Evolutionary conservation across 2,797 vertebrate species (phyloP), one percentile per base, ranked within the genome.

Genomic region (Hoplostethus mediterraneus): DNA sequence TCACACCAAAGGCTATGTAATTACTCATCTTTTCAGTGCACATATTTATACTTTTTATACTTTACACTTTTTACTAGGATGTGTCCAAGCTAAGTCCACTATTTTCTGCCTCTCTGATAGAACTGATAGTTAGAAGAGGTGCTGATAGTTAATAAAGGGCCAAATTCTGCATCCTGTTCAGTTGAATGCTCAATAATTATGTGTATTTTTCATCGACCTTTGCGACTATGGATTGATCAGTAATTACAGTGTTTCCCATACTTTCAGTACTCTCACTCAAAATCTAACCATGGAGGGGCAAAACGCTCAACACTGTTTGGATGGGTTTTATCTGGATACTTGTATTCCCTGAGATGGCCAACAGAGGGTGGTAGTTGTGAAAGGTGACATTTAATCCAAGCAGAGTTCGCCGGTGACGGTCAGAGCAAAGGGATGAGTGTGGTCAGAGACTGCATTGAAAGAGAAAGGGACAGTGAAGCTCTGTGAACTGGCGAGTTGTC

Each of bases 391-490:
- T n/a, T 63, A 67, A 76, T 59, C 63, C 9, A 38, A 38, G 53
- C 60, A 75, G 71, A 73, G 56, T 68, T 64, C 54, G 51, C 31
- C 47, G 71, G 47, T 51, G 64, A 69, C 13, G 42, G 77, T 70
- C 52, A 63, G 72, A 56, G 77, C 33, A 49, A 62, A 61, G 55
- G 42, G 56, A 52, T 58, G 38, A 67, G 67, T 4, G 71, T 67
- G 77, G 63, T 90, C 83, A 89, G 85, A 89, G 85, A 67, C 49
- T 64, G 81, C 83, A 86, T 87, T 91, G 87, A 90, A 70, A 64
- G 80, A 70, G 78, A 73, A 62, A 57, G 56, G 79, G 80, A 91
- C 91, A 93, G 81, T 76, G 90, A 75, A 66, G 84, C 90, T 91
- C 88, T 93, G 90, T 93, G 85, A 90, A 79, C 73, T 59, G 52